Evolutionary conservation across 92 coral and sea anemone species (phyloP).

Genomic region (Parazoanthus darwini): DNA sequence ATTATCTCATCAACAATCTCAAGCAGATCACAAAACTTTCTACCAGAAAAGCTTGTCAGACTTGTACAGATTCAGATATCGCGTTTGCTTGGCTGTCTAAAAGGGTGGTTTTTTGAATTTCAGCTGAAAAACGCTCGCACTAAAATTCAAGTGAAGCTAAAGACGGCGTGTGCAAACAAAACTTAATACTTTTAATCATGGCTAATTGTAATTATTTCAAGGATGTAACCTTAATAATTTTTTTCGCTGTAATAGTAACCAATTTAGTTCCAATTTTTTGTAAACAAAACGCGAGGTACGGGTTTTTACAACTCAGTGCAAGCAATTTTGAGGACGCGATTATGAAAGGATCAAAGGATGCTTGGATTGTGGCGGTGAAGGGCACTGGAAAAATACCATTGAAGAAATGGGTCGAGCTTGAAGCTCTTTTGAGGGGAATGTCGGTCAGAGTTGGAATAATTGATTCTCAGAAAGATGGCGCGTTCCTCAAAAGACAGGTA

Average conservation of each 20-base stretch:
- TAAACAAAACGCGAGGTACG: constrained; percentile 38
- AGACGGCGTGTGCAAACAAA: not conserved
- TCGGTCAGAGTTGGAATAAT: constrained; percentile 78
- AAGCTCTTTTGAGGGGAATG: constrained; percentile 74
- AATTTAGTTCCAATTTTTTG: not conserved
- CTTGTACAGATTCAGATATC: not conserved
- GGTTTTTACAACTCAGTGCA: constrained; percentile 57
- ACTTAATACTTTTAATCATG: not conserved
- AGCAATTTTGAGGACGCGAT: constrained; percentile 64
- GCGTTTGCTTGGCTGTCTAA: not conserved
- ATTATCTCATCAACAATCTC: not conserved
- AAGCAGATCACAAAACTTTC: not conserved
- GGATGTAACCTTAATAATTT: not conserved
- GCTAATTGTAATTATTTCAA: not conserved
- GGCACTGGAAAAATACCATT: constrained; percentile 65
- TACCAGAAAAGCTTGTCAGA: not conserved
- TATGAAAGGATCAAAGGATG: constrained; percentile 68
- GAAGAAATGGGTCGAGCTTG: constrained; percentile 69
- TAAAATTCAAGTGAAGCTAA: not conserved
- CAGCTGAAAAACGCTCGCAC: not conserved
- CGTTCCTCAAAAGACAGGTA: constrained; percentile 82
- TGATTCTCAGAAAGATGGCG: constrained; percentile 81
- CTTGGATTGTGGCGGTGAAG: constrained; percentile 89
- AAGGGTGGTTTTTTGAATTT: not conserved
- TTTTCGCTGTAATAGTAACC: not conserved